Percentiles rank a stretch among this genome's conserved stretches.
These are phyloP conservation scores for Palaemon carinicauda DNA, from an alignment of 1,140 invertebrate genomes.

Conservation along the genomic window DNA sequence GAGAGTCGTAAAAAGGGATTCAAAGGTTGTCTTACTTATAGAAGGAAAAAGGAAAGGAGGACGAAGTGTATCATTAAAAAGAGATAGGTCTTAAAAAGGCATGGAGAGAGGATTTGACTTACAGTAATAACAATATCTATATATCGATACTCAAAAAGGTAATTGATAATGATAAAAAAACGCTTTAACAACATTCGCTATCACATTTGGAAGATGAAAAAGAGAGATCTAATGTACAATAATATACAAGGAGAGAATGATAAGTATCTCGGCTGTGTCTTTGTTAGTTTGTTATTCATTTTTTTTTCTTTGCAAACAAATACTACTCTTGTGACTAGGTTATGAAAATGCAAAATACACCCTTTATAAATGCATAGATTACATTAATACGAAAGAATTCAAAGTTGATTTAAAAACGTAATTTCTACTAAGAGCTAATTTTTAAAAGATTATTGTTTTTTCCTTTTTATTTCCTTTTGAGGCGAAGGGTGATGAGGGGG, in stretches of 20 bases:
- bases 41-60: not conserved
- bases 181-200: conserved; percentile 21
- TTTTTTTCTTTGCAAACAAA: not conserved
- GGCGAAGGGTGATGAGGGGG: not conserved
- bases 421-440: not conserved
- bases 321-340: conserved; percentile 24
- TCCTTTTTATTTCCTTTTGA: not conserved
- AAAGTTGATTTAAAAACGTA: not conserved
- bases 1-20: not conserved
- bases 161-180: not conserved
- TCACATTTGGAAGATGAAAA: conserved; percentile 20
- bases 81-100: not conserved
- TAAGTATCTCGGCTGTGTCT: not conserved
- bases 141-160: conserved; percentile 11
- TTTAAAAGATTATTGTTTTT: not conserved
- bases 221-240: conserved; percentile 26
- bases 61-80: not conserved
- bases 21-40: not conserved
- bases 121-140: conserved; percentile 25
- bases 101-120: not conserved
- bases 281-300: not conserved
- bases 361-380: conserved; percentile 53
- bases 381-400: conserved; percentile 18
- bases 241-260: conserved; percentile 22
- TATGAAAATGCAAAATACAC: conserved; percentile 56